Conservation (phyloP, 1,140 invertebrate species). For the Pectinophora gossypiella region DNA sequence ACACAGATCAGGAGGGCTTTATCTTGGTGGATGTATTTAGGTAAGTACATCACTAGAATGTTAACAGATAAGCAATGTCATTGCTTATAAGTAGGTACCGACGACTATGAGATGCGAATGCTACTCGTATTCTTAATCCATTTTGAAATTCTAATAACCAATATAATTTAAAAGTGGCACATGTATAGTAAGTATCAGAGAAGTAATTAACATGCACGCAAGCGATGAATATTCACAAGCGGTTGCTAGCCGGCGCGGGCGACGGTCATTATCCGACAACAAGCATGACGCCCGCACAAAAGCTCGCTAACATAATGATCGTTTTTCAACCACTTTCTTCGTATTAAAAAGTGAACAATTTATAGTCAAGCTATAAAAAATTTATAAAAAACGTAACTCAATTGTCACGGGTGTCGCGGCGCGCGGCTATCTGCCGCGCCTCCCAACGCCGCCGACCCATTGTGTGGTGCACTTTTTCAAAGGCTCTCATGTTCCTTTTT, state of each 20-base stretch:
- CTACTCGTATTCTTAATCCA: too few species aligned
- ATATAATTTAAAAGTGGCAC: too few species aligned
- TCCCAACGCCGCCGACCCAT: conserved; percentile 1
- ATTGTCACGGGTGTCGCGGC: conserved; percentile 45
- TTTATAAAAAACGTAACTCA: conserved; percentile 54
- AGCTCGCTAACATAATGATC: conserved; percentile 38
- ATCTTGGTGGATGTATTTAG: too few species aligned
- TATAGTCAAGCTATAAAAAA: conserved; percentile 32
- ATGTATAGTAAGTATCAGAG: too few species aligned
- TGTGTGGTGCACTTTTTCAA: conserved; percentile 1
- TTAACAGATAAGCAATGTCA: too few species aligned
- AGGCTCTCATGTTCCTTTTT: conserved; percentile 27
- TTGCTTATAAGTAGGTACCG: too few species aligned
- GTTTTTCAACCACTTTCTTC: conserved; percentile 53
- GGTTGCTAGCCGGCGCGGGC: not conserved
- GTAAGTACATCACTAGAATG: too few species aligned
- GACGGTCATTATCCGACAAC: conserved; percentile 18
- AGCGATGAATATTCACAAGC: conserved; percentile 9
- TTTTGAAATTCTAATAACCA: too few species aligned
- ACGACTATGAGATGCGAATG: too few species aligned
- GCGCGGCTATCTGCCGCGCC: conserved; percentile 4
- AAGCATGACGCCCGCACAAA: conserved; percentile 23
- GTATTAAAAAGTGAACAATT: conserved; percentile 39
- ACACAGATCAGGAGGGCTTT: too few species aligned
- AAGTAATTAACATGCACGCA: conserved; percentile 11